Conservation (phyloP, 2,113 vertebrate genomes). For the Urocolius indicus region DNA sequence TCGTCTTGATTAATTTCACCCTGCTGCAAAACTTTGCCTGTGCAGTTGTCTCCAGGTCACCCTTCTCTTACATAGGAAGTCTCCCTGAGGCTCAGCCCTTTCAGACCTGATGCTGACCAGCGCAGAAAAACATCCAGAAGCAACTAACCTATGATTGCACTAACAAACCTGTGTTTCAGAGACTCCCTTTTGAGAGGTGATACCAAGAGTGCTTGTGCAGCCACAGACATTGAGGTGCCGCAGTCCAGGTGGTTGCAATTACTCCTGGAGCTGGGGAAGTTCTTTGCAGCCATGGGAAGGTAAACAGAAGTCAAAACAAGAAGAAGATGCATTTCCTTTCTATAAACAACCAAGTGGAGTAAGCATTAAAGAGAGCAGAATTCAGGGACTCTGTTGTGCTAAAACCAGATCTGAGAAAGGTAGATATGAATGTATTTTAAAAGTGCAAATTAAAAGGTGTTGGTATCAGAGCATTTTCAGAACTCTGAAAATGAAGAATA, state of each 20-base stretch:
- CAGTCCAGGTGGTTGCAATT: fast-evolving
- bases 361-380: neutral
- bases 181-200: neutral
- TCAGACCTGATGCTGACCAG: neutral
- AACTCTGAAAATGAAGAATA: neutral
- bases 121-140: neutral
- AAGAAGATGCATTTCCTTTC: neutral
- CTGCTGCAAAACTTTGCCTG: neutral
- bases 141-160: fast-evolving
- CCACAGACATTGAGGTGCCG: fast-evolving
- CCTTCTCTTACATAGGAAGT: fast-evolving
- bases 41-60: neutral
- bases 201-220: fast-evolving
- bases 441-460: neutral
- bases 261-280: neutral
- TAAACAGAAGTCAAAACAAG: no score
- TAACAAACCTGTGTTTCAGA: fast-evolving
- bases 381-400: neutral
- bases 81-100: neutral
- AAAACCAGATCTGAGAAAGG: fast-evolving
- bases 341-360: fast-evolving
- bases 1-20: fast-evolving
- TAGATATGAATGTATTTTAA: neutral
- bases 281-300: neutral
- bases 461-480: neutral